phyloP scores from a whole-genome alignment of 2,797 vertebrate species.

The Sandelia bainsii region DNA sequence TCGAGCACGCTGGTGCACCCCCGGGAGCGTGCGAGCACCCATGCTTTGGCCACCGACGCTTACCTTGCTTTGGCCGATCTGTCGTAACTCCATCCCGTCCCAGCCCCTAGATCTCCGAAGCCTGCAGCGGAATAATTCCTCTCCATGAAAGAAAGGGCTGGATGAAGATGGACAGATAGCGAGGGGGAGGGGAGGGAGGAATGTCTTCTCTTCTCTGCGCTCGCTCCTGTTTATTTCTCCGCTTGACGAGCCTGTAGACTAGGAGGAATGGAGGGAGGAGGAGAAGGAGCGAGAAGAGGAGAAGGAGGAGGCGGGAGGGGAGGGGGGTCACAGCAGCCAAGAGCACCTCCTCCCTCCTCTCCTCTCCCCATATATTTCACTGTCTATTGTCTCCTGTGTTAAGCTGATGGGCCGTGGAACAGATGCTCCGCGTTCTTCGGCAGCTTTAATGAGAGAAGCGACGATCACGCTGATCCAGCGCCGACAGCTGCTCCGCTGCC shows the following conservation, averaged over 20 bases:
- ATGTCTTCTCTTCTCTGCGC: conserved; percentile 75
- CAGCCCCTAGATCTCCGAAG: conserved; percentile 86
- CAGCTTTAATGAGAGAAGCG: conserved; percentile 25
- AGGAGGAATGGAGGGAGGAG: conserved; percentile 80
- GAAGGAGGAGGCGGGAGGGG: conserved; percentile 30
- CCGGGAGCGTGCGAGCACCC: conserved; percentile 19
- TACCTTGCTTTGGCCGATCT: conserved; percentile 87
- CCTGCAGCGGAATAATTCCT: conserved; percentile 86
- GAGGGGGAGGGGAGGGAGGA: conserved; percentile 77
- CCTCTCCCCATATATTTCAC: conserved; percentile 77
- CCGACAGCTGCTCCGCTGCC: conserved; percentile 8
- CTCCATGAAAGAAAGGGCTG: conserved; percentile 84
- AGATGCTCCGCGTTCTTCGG: conserved; percentile 53
- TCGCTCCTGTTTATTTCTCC: conserved; percentile 85
- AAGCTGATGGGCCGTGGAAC: conserved; percentile 56
- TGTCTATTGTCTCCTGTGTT: conserved; percentile 84
- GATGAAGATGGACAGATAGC: conserved; percentile 84
- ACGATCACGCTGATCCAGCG: not conserved
- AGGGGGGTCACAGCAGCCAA: conserved; percentile 80
- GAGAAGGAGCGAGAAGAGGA: conserved; percentile 49
- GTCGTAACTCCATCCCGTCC: conserved; percentile 87
- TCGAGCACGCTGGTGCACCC: conserved; percentile 43
- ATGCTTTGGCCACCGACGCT: conserved; percentile 51
- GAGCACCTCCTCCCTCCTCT: conserved; percentile 78
- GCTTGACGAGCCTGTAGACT: conserved; percentile 86